These are phyloP conservation scores for Drosophila sordidula DNA, from an alignment of 2,888 invertebrate genomes.

Conservation along the genomic window DNA sequence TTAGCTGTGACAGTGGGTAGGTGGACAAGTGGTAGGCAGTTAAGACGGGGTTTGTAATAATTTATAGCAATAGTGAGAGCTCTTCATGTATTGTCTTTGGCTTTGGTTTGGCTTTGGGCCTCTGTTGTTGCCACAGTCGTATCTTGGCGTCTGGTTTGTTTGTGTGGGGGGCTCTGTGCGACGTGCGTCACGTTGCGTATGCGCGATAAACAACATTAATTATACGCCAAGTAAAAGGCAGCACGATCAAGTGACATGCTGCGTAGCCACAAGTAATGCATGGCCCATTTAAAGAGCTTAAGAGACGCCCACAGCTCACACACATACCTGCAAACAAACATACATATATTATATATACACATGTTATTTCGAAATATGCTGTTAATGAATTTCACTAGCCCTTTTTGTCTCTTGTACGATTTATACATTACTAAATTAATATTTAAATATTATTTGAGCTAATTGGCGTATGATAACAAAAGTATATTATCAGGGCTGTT, in stretches of 20 bases:
- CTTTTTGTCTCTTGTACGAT: constrained; percentile 21
- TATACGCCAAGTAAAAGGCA: constrained; percentile 65
- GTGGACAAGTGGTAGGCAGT: constrained; percentile 66
- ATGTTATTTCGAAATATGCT: constrained; percentile 18
- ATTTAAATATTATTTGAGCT: constrained; percentile 19
- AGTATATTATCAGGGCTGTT: constrained; percentile 21
- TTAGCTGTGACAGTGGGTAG: constrained; percentile 58
- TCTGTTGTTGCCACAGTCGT: constrained; percentile 32
- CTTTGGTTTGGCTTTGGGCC: constrained; percentile 8
- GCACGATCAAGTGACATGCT: constrained; percentile 61
- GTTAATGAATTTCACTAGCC: constrained; percentile 28
- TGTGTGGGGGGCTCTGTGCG: constrained; percentile 30
- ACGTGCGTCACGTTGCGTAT: constrained; percentile 65
- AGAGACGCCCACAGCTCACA: constrained; percentile 41
- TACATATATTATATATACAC: not conserved
- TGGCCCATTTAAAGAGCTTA: constrained; percentile 54
- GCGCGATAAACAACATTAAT: constrained; percentile 67
- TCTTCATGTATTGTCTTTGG: constrained; percentile 59
- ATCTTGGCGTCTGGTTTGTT: not conserved
- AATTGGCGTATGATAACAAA: constrained; percentile 48
- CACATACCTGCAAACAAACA: not conserved
- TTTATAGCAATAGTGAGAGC: constrained; percentile 56
- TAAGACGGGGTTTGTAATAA: constrained; percentile 52
- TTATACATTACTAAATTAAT: constrained; percentile 48
- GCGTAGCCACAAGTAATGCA: constrained; percentile 39